Evolutionary conservation across 2,113 vertebrate species (phyloP).

Genomic region (Oostethus manadensis): DNA sequence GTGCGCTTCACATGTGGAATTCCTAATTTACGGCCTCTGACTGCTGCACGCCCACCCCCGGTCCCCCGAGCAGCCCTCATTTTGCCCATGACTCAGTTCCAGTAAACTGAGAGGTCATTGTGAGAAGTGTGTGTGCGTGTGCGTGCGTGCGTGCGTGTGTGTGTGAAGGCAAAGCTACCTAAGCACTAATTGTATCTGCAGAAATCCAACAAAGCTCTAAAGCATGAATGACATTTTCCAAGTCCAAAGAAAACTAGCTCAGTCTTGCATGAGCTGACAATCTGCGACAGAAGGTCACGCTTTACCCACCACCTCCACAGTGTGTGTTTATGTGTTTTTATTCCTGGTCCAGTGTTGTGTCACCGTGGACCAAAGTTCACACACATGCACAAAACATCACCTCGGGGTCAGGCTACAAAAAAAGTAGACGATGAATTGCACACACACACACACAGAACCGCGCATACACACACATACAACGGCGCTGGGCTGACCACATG

Average conservation of each 20-base stretch:
- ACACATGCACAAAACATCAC: conserved; percentile 19
- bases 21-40: conserved; percentile 54
- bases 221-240: background rate
- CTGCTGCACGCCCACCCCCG: background rate
- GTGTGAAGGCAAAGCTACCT: conserved; percentile 6
- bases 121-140: conserved; percentile 25
- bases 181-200: conserved; percentile 8
- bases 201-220: conserved; percentile 17
- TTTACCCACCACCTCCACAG: conserved; percentile 20
- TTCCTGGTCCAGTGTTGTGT: conserved; percentile 33
- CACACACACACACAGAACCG: conserved; percentile 29
- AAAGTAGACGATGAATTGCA: conserved; percentile 23
- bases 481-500: conserved; percentile 18
- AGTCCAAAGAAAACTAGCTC: background rate
- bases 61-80: background rate
- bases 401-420: conserved; percentile 52
- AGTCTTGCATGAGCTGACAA: conserved; percentile 12
- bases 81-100: conserved; percentile 41
- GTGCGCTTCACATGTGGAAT: conserved; percentile 55
- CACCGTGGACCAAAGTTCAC: conserved; percentile 30
- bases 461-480: conserved; percentile 10
- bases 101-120: conserved; percentile 40
- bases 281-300: conserved; percentile 17
- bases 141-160: conserved; percentile 17
- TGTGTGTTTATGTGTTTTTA: conserved; percentile 18